Evolutionary conservation across 2,797 vertebrate species (phyloP).

Genomic region (Lepus townsendii): DNA sequence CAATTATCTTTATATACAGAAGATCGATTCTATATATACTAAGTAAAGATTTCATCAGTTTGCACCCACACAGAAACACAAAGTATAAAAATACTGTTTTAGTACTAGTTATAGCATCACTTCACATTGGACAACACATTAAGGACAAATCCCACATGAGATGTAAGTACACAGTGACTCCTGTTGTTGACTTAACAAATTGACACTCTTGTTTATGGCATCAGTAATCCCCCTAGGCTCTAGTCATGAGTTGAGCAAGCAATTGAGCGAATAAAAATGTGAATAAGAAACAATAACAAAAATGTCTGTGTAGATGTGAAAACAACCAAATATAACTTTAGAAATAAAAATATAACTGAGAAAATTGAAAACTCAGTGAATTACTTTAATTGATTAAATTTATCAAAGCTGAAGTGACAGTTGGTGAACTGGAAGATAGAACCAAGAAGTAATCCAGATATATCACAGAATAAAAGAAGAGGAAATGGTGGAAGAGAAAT

Average conservation of each 20-base stretch:
- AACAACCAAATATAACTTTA: neutral
- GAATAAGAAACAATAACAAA: neutral
- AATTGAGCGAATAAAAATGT: neutral
- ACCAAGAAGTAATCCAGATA: neutral
- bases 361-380: neutral
- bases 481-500: neutral
- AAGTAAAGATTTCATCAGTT: too few relatives aligned
- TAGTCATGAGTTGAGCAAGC: neutral
- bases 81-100: too few relatives aligned
- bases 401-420: neutral
- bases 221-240: too few relatives aligned
- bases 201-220: too few relatives aligned
- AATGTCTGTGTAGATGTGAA: neutral
- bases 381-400: constrained; percentile 2
- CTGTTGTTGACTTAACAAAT: too few relatives aligned
- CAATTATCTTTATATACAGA: too few relatives aligned
- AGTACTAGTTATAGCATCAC: too few relatives aligned
- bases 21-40: too few relatives aligned
- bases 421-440: neutral
- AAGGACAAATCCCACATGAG: too few relatives aligned
- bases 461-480: constrained; percentile 12
- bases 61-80: too few relatives aligned
- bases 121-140: too few relatives aligned
- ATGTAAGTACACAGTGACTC: too few relatives aligned
- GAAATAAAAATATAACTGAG: neutral